phyloP scores from a whole-genome alignment of 2,888 invertebrate species.

The Eupithecia insigniata region DNA sequence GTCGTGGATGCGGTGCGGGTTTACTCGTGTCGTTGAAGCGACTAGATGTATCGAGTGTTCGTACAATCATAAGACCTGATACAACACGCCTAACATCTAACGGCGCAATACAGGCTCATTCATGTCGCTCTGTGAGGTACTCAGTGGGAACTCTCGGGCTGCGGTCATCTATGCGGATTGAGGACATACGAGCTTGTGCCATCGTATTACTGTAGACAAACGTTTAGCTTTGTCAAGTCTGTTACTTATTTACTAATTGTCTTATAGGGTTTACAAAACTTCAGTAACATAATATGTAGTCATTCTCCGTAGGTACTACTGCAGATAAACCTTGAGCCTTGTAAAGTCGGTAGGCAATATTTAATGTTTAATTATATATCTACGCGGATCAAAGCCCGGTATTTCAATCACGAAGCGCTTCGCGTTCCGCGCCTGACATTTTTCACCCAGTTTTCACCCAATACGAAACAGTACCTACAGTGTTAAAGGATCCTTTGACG shows the following conservation, averaged over 20 bases:
- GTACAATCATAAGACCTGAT: too few relatives aligned
- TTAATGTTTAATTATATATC: slow-evolving; percentile 25
- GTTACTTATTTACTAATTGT: not conserved
- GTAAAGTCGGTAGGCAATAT: slow-evolving; percentile 24
- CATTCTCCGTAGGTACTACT: not conserved
- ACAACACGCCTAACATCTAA: too few relatives aligned
- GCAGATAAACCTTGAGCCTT: not conserved
- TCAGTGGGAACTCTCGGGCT: too few relatives aligned
- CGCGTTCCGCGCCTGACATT: slow-evolving; percentile 59
- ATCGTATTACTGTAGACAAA: too few relatives aligned
- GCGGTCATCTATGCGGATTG: too few relatives aligned
- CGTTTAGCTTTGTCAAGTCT: too few relatives aligned
- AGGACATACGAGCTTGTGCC: too few relatives aligned
- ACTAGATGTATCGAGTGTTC: too few relatives aligned
- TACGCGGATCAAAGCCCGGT: slow-evolving; percentile 52
- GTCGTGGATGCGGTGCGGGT: too few relatives aligned
- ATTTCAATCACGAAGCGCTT: slow-evolving; percentile 75
- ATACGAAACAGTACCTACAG: slow-evolving; percentile 41
- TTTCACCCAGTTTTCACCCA: slow-evolving; percentile 53
- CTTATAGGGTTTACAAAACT: not conserved
- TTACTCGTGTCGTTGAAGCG: too few relatives aligned
- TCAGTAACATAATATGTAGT: not conserved
- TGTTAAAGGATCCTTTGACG: slow-evolving; percentile 56
- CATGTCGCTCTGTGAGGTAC: too few relatives aligned
- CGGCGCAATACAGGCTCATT: too few relatives aligned